Evolutionary conservation across 2,888 invertebrate genomes (phyloP).

Genomic region (Sinelater perroti): DNA sequence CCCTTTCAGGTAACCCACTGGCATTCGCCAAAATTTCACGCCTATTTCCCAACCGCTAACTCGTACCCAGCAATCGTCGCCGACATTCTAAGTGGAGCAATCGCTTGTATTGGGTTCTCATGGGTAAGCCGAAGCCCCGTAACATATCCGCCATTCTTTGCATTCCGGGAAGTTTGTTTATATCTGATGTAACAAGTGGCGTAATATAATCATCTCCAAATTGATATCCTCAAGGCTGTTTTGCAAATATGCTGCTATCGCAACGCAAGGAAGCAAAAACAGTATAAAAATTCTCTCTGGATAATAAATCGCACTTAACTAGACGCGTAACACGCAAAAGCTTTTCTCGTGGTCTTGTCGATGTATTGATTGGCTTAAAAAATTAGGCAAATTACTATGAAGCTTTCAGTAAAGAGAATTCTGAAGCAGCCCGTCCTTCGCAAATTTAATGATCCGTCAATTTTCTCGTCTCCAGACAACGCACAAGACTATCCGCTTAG

Average conservation of each 20-base stretch:
- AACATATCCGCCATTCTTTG: background rate
- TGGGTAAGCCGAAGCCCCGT: slow-evolving; percentile 73
- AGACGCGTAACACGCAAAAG: no score
- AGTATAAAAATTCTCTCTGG: no score
- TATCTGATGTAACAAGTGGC: background rate
- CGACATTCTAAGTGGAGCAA: slow-evolving; percentile 93
- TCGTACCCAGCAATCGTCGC: slow-evolving; percentile 94
- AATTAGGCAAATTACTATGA: no score
- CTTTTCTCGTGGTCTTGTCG: no score
- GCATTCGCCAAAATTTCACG: slow-evolving; percentile 96
- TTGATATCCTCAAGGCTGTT: no score
- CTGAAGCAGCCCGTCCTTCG: no score
- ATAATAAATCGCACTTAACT: no score
- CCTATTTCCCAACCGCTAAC: slow-evolving; percentile 93
- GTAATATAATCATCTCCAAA: background rate
- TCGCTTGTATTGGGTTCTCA: slow-evolving; percentile 95
- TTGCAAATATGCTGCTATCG: no score
- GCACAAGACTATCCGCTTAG: background rate
- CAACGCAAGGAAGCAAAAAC: no score
- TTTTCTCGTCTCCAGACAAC: slow-evolving; percentile 6
- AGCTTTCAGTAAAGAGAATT: no score
- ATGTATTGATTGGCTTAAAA: no score
- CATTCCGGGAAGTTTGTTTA: background rate
- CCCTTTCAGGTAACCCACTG: slow-evolving; percentile 81
- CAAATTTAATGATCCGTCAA: slow-evolving; percentile 12